Evolutionary conservation across 2,888 invertebrate species (phyloP).

Genomic region (Tipula lateralis): DNA sequence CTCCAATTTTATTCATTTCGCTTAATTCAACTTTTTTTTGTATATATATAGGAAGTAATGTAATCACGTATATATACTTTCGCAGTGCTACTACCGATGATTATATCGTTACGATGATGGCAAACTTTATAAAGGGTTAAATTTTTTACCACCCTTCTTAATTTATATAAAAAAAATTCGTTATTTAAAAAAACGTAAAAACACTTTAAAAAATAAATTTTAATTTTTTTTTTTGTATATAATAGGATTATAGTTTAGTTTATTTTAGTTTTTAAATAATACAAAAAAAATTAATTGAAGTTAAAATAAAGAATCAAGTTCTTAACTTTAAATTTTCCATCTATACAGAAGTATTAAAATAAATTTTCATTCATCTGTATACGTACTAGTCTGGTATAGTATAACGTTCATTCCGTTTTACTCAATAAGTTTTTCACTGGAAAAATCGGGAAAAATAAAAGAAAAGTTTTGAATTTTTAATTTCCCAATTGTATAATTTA

Average conservation of each 20-base stretch:
- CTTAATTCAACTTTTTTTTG: background rate
- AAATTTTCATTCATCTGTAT: slow-evolving; percentile 2
- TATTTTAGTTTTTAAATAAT: background rate
- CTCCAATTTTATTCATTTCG: background rate
- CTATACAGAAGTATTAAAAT: background rate
- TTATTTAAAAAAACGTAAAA: slow-evolving; percentile 2
- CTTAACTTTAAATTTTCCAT: slow-evolving; percentile 1
- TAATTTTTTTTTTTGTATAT: background rate
- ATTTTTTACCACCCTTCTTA: slow-evolving; percentile 8
- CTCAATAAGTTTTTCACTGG: background rate
- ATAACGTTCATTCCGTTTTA: background rate
- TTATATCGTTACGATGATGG: background rate
- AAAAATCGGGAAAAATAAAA: background rate
- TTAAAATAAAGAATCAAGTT: slow-evolving; percentile 19
- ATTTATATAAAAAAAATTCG: background rate
- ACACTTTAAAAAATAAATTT: slow-evolving; percentile 15
- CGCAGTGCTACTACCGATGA: background rate
- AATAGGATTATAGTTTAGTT: slow-evolving; percentile 14
- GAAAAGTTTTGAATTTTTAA: slow-evolving; percentile 11
- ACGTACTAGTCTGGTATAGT: background rate
- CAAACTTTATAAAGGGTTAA: background rate
- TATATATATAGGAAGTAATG: background rate
- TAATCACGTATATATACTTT: background rate
- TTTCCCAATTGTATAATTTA: slow-evolving; percentile 24
- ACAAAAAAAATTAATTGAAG: background rate